Conservation (phyloP, 2,113 vertebrate genomes). For the Halcyon malimbica region DNA sequence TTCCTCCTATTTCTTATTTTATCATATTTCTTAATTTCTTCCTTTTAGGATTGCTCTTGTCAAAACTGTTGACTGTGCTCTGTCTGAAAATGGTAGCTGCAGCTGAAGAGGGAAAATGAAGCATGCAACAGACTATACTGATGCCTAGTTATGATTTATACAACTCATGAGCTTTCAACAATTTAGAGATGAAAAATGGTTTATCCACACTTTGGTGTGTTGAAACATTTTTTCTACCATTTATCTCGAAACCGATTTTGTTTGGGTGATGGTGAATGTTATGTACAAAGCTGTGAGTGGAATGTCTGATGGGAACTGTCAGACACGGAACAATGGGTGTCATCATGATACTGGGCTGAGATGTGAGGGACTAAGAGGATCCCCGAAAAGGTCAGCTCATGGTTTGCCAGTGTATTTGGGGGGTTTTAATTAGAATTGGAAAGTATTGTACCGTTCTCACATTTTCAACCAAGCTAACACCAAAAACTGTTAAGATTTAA, state of each 20-base stretch:
- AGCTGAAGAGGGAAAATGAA: not conserved
- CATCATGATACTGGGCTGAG: not conserved
- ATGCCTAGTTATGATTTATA: conserved; percentile 42
- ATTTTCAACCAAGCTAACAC: not conserved
- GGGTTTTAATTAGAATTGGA: not conserved
- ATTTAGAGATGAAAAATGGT: conserved; percentile 53
- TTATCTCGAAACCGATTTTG: conserved; percentile 41
- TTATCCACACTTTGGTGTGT: conserved; percentile 52
- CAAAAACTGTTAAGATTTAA: not conserved
- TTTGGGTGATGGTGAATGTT: conserved; percentile 1
- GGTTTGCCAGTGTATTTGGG: not conserved
- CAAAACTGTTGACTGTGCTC: not conserved
- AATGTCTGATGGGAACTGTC: conserved; percentile 4
- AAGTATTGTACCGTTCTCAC: not conserved
- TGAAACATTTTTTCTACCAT: conserved; percentile 20
- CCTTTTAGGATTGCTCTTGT: not conserved
- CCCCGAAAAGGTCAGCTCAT: not conserved
- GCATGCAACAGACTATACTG: not conserved
- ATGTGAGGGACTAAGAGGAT: not conserved
- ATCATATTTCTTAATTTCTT: not conserved
- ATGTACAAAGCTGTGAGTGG: not conserved
- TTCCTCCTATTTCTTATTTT: not conserved
- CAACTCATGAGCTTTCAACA: conserved; percentile 9
- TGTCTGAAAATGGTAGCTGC: not conserved
- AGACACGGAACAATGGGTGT: not conserved